Percentiles rank a stretch among this genome's conserved stretches.
Conservation (phyloP, 2,888 invertebrate genomes). For the Drosophila dives region DNA sequence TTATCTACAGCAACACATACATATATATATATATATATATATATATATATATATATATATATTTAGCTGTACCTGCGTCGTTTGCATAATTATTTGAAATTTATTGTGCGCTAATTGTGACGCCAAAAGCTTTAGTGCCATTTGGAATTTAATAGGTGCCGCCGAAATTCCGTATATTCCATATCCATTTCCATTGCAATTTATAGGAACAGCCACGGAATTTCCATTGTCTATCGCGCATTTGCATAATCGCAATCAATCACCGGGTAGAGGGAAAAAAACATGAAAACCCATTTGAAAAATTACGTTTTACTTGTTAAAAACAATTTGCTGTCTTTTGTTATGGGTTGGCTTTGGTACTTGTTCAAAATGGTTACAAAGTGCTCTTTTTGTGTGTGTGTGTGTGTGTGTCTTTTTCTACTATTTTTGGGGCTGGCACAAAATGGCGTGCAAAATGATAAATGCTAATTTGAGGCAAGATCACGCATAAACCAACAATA, state of each 20-base stretch:
- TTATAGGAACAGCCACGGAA: background rate
- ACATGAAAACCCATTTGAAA: slow-evolving; percentile 67
- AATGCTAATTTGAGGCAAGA: slow-evolving; percentile 82
- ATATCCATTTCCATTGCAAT: background rate
- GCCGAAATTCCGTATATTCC: slow-evolving; percentile 17
- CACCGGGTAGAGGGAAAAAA: slow-evolving; percentile 44
- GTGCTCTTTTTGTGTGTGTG: slow-evolving; percentile 15
- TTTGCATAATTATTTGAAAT: slow-evolving; percentile 65
- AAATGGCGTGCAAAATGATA: slow-evolving; percentile 68
- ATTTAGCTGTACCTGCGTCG: slow-evolving; percentile 32
- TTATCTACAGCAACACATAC: slow-evolving; percentile 28
- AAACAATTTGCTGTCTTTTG: slow-evolving; percentile 66
- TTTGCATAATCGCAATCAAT: slow-evolving; percentile 82
- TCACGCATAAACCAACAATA: slow-evolving; percentile 82
- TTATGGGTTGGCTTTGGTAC: slow-evolving; percentile 38
- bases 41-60: slow-evolving; percentile 3
- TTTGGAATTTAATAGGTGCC: slow-evolving; percentile 57
- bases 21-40: slow-evolving; percentile 14
- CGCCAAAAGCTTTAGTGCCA: slow-evolving; percentile 42
- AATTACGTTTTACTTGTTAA: slow-evolving; percentile 80
- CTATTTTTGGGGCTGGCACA: slow-evolving; percentile 13
- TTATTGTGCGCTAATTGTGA: slow-evolving; percentile 75
- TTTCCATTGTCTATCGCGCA: slow-evolving; percentile 24
- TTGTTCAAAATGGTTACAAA: slow-evolving; percentile 33
- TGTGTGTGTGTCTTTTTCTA: background rate